phyloP scores from a whole-genome alignment of 2,888 invertebrate species.

The Acleris literana region DNA sequence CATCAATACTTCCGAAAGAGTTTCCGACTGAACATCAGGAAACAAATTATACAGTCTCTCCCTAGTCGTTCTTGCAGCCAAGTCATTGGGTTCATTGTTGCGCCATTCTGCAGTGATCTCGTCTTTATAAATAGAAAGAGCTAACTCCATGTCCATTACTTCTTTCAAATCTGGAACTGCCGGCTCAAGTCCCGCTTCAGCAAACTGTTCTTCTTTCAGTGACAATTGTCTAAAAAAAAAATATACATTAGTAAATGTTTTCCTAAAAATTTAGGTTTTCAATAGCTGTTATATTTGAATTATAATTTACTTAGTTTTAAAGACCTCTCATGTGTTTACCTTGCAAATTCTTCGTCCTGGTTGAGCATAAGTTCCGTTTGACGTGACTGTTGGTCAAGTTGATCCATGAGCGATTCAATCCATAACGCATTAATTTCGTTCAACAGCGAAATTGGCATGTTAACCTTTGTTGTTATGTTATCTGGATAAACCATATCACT shows the following conservation, averaged over 20 bases:
- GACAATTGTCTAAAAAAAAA: slow-evolving; percentile 68
- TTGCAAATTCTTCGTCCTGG: slow-evolving; percentile 88
- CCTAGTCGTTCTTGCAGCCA: slow-evolving; percentile 88
- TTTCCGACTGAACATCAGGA: slow-evolving; percentile 85
- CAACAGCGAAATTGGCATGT: slow-evolving; percentile 85
- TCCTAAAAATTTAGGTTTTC: neutral
- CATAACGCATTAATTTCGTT: slow-evolving; percentile 88
- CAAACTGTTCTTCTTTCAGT: slow-evolving; percentile 70
- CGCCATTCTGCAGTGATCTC: slow-evolving; percentile 77
- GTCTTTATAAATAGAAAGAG: slow-evolving; percentile 83
- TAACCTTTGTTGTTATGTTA: slow-evolving; percentile 84
- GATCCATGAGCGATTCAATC: slow-evolving; percentile 87
- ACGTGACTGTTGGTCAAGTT: slow-evolving; percentile 85
- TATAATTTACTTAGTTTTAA: neutral
- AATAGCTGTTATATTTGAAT: too few relatives aligned
- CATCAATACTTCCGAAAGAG: slow-evolving; percentile 86
- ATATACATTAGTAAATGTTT: neutral
- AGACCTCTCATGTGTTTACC: slow-evolving; percentile 51
- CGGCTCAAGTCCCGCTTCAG: slow-evolving; percentile 61
- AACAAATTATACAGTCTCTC: slow-evolving; percentile 88
- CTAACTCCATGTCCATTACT: slow-evolving; percentile 90
- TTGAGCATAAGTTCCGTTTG: slow-evolving; percentile 81
- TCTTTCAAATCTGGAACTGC: slow-evolving; percentile 84
- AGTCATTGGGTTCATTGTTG: slow-evolving; percentile 83
- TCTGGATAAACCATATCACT: slow-evolving; percentile 76